These are phyloP conservation scores for Rhabdophis nuchalis DNA, from an alignment of 2,797 vertebrate genomes.

Conservation along the genomic window DNA sequence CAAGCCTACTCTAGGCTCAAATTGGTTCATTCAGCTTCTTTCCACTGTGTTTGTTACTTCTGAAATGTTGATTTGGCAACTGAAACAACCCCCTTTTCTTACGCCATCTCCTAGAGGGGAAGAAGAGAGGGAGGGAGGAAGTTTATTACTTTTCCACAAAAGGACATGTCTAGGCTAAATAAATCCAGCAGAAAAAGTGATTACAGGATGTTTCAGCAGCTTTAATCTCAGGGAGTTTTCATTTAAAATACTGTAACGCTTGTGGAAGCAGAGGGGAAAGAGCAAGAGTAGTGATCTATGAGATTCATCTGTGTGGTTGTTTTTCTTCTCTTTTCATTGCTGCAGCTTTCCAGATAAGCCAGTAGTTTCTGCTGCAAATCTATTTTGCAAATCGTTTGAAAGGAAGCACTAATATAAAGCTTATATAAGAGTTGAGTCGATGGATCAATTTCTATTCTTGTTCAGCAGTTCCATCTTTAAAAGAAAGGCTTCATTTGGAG, in stretches of 20 bases:
- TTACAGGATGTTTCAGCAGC: slow-evolving; percentile 12
- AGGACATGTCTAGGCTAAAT: slow-evolving; percentile 26
- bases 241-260: slow-evolving; percentile 21
- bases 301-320: not conserved
- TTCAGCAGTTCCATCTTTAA: not conserved
- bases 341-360: slow-evolving; percentile 22
- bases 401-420: not conserved
- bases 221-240: slow-evolving; percentile 17
- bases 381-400: not conserved
- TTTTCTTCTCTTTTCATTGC: not conserved
- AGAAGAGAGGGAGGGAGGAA: not conserved
- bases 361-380: not conserved
- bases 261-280: not conserved
- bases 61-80: slow-evolving; percentile 6
- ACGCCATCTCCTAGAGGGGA: slow-evolving; percentile 5
- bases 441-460: not conserved
- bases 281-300: not conserved
- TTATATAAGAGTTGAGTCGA: not conserved
- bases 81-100: not conserved
- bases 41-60: not conserved
- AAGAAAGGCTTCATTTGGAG: not conserved
- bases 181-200: slow-evolving; percentile 23
- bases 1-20: not conserved
- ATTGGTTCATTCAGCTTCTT: not conserved
- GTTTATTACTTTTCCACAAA: slow-evolving; percentile 18